Conservation (phyloP, 2,797 vertebrate genomes). For the Carcharodon carcharias region DNA sequence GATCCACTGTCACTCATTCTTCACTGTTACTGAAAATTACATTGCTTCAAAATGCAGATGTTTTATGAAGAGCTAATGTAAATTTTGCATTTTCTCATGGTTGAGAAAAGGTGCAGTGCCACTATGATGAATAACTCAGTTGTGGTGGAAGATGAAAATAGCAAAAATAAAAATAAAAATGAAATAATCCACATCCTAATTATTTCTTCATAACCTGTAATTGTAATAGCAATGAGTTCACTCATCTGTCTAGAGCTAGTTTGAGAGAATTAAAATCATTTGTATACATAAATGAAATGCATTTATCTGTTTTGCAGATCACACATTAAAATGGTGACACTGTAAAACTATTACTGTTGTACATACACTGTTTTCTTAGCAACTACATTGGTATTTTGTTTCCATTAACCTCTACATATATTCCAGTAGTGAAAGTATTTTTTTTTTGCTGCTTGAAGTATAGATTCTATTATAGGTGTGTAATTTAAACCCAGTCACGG, state of each 20-base stretch:
- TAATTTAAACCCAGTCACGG: background rate
- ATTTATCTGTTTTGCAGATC: background rate
- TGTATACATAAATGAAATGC: background rate
- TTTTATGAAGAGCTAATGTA: background rate
- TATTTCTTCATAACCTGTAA: background rate
- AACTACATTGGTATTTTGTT: background rate
- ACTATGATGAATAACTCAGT: background rate
- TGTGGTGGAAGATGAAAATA: background rate
- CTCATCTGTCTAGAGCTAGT: background rate
- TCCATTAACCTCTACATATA: background rate
- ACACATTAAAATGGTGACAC: background rate
- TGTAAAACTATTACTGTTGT: background rate
- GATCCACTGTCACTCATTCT: background rate
- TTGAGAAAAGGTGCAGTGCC: background rate
- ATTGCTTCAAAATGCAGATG: background rate
- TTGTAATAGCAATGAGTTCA: background rate
- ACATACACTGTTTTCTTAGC: background rate
- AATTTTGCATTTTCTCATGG: no score
- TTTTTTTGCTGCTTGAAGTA: background rate
- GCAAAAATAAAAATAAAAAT: background rate
- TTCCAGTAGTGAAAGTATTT: background rate
- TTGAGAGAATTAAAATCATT: background rate
- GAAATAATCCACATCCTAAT: constrained; percentile 5
- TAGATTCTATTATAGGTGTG: background rate
- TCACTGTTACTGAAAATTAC: background rate